Percentiles rank a stretch among this genome's conserved stretches.
These are phyloP conservation scores for Pongo pygmaeus DNA, from an alignment of 2,113 vertebrate genomes.

Conservation along the genomic window DNA sequence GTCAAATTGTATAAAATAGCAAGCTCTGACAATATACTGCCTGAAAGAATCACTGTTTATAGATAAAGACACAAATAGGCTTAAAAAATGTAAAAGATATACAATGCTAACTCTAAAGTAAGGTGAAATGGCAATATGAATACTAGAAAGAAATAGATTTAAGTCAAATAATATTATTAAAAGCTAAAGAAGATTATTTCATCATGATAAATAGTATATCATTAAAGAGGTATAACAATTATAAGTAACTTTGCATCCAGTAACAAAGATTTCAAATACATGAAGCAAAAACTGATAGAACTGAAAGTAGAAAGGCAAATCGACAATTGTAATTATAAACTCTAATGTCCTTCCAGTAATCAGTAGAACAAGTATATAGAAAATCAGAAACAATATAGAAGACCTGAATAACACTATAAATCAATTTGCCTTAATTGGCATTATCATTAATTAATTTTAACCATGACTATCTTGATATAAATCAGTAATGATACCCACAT, in stretches of 20 bases:
- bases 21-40: background rate
- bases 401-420: background rate
- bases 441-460: background rate
- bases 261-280: background rate
- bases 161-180: background rate
- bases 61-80: background rate
- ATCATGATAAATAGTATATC: background rate
- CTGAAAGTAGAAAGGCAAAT: background rate
- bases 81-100: background rate
- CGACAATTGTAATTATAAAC: background rate
- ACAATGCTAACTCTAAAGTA: background rate
- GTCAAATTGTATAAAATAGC: background rate
- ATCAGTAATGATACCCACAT: background rate
- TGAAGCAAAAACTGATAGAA: background rate
- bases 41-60: background rate
- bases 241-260: background rate
- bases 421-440: background rate
- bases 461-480: background rate
- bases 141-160: background rate
- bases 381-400: background rate
- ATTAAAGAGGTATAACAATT: background rate
- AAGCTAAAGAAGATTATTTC: background rate
- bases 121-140: background rate
- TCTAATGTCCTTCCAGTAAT: background rate
- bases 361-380: background rate